Evolutionary conservation across 2,113 vertebrate species (phyloP).

Genomic region (Platysternon megacephalum): DNA sequence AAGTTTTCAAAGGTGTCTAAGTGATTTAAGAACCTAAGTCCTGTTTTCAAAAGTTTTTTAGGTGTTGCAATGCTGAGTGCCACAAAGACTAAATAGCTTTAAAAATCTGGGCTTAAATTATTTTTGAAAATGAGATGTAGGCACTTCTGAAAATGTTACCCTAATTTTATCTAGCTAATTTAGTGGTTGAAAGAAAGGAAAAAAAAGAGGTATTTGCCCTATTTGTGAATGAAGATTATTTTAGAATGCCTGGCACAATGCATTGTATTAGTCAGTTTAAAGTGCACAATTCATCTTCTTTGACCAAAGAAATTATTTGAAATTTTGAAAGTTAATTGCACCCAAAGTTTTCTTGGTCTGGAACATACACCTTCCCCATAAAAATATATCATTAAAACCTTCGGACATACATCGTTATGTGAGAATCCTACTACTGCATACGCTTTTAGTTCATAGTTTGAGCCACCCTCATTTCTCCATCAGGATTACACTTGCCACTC

Average conservation of each 20-base stretch:
- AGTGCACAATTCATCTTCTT: neutral
- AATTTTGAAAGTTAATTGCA: neutral
- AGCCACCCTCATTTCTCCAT: neutral
- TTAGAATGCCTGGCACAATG: neutral
- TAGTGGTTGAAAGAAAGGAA: neutral
- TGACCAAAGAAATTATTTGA: neutral
- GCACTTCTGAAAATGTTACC: neutral
- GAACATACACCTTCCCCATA: neutral
- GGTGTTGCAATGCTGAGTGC: neutral
- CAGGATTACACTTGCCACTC: neutral
- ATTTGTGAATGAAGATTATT: neutral
- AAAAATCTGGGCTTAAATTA: neutral
- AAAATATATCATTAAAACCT: neutral
- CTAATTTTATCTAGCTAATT: neutral
- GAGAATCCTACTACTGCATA: neutral
- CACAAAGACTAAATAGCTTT: too few species aligned
- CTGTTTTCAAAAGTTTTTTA: neutral
- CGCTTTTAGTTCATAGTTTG: neutral
- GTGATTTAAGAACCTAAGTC: neutral
- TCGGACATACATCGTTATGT: neutral
- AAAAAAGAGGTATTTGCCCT: neutral
- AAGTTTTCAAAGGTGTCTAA: too few species aligned
- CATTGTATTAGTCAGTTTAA: neutral
- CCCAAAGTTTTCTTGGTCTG: neutral
- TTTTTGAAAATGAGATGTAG: neutral